These are phyloP conservation scores for Pollachius pollachius DNA, from an alignment of 2,113 vertebrate genomes.

Conservation along the genomic window DNA sequence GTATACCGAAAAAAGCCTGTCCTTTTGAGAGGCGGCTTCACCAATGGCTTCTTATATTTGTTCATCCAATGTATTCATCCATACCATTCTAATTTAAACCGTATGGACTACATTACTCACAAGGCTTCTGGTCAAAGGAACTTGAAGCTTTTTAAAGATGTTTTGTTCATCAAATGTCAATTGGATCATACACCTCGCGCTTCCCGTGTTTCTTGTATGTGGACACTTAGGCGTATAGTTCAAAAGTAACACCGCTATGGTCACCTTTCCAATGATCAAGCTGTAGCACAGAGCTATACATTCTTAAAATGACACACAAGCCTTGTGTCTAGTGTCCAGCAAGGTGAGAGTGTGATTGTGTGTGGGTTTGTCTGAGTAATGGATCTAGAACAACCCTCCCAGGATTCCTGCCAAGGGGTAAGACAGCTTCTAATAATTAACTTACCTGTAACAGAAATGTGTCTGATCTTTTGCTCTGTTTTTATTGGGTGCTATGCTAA, in stretches of 20 bases:
- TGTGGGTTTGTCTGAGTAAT: conserved; percentile 37
- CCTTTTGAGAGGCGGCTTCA: too few relatives aligned
- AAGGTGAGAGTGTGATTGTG: conserved; percentile 42
- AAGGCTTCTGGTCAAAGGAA: too few relatives aligned
- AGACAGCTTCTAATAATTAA: conserved; percentile 78
- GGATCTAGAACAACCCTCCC: conserved; percentile 53
- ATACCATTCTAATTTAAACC: too few relatives aligned
- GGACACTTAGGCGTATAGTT: neutral
- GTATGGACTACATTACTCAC: too few relatives aligned
- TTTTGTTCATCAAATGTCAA: too few relatives aligned
- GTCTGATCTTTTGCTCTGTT: conserved; percentile 56
- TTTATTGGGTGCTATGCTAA: conserved; percentile 40
- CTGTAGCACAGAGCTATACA: neutral
- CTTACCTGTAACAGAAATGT: conserved; percentile 73
- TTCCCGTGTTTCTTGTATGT: too few relatives aligned
- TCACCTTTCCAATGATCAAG: neutral
- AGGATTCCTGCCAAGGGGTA: conserved; percentile 72
- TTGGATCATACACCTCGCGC: too few relatives aligned
- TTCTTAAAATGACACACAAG: conserved; percentile 14
- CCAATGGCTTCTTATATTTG: too few relatives aligned
- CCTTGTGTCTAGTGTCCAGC: conserved; percentile 59
- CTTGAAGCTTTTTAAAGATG: too few relatives aligned
- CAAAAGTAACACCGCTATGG: neutral
- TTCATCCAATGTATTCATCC: too few relatives aligned
- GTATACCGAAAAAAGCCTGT: too few relatives aligned